Percentiles rank a stretch among this genome's conserved stretches.
Evolutionary conservation across 2,113 vertebrate species (phyloP).

Genomic region (Phalacrocorax carbo): DNA sequence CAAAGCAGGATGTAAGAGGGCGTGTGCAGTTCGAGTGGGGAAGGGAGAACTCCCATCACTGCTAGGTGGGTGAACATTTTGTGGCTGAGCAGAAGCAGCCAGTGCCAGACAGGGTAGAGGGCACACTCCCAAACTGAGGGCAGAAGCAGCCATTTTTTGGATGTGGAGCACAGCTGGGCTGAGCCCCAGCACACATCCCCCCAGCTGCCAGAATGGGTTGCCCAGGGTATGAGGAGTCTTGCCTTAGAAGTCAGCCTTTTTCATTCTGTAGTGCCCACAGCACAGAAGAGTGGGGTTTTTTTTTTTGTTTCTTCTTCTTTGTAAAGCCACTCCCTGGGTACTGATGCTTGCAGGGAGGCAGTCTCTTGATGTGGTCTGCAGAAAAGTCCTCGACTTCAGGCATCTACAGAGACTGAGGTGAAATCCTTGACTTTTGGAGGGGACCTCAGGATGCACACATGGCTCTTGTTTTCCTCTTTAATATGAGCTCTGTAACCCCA

Average conservation of each 20-base stretch:
- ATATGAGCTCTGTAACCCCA: neutral
- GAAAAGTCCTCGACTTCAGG: neutral
- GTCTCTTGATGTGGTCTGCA: neutral
- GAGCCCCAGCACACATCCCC: fast-evolving
- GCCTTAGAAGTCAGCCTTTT: neutral
- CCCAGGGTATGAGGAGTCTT: neutral
- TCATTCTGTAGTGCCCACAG: neutral
- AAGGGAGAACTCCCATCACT: neutral
- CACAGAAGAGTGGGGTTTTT: neutral
- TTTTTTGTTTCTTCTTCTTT: neutral
- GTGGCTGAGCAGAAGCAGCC: neutral
- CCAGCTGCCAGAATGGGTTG: fast-evolving
- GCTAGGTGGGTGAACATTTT: neutral
- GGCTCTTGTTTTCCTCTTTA: neutral
- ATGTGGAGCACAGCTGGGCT: fast-evolving
- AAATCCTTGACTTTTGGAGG: neutral
- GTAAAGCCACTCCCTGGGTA: neutral
- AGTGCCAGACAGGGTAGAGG: neutral
- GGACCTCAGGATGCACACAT: neutral
- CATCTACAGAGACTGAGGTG: neutral
- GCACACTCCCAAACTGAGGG: too few species aligned
- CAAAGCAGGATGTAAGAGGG: neutral
- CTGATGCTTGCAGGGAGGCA: neutral
- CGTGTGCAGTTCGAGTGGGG: neutral
- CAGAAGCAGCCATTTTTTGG: neutral